These are phyloP conservation scores for Otolemur garnettii DNA, from an alignment of 2,113 vertebrate genomes.

Conservation along the genomic window DNA sequence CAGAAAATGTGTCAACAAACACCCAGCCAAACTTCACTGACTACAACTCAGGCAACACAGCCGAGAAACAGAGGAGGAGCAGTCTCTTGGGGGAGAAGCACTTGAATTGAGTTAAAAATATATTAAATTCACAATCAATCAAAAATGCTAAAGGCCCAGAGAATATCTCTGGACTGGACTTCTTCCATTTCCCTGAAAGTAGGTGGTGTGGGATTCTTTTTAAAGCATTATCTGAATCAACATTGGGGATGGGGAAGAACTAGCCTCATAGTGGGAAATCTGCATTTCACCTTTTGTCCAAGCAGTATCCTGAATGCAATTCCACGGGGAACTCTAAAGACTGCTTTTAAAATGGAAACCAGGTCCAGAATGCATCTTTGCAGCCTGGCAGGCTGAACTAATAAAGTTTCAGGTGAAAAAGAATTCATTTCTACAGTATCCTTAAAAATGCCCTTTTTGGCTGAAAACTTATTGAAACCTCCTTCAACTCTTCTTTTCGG, in stretches of 20 bases:
- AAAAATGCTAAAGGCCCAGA: slow-evolving; percentile 65
- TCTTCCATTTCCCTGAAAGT: slow-evolving; percentile 45
- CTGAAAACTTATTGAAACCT: slow-evolving; percentile 33
- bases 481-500: neutral
- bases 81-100: slow-evolving; percentile 57
- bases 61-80: slow-evolving; percentile 53
- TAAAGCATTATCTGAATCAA: slow-evolving; percentile 54
- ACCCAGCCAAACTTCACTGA: slow-evolving; percentile 65
- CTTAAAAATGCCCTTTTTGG: neutral
- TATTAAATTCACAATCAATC: slow-evolving; percentile 75
- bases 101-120: slow-evolving; percentile 81
- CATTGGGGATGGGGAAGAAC: neutral
- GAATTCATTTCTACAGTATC: neutral
- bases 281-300: slow-evolving; percentile 9
- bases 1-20: slow-evolving; percentile 79
- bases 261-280: neutral
- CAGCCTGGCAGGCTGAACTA: neutral
- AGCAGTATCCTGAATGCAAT: neutral
- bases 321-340: slow-evolving; percentile 37
- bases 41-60: slow-evolving; percentile 50
- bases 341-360: slow-evolving; percentile 42
- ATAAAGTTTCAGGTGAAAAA: slow-evolving; percentile 50
- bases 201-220: slow-evolving; percentile 51
- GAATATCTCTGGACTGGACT: slow-evolving; percentile 61
- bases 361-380: neutral